Conservation (phyloP, 2,888 invertebrate species). For the Sericinus montela region DNA sequence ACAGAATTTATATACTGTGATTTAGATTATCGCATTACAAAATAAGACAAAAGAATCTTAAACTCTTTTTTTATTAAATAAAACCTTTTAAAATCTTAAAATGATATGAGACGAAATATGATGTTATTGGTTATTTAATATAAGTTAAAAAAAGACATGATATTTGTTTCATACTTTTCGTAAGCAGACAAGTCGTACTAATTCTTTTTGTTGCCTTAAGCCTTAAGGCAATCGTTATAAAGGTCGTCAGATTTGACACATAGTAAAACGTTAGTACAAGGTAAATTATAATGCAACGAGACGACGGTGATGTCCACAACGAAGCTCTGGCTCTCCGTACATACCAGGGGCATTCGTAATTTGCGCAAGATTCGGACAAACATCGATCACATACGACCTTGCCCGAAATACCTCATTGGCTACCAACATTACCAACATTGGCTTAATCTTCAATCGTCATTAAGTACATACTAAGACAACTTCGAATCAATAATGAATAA, state of each 20-base stretch:
- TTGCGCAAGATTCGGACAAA: conserved; percentile 59
- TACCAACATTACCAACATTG: conserved; percentile 23
- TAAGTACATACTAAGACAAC: neutral
- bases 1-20: too few species aligned
- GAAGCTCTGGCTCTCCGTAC: conserved; percentile 6
- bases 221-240: conserved; percentile 29
- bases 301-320: conserved; percentile 28
- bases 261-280: conserved; percentile 54
- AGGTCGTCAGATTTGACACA: conserved; percentile 52
- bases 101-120: too few species aligned
- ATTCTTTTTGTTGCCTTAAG: conserved; percentile 22
- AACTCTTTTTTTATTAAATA: too few species aligned
- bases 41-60: too few species aligned
- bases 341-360: conserved; percentile 27
- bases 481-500: too few species aligned
- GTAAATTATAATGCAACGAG: conserved; percentile 52
- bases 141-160: neutral
- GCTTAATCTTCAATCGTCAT: conserved; percentile 27
- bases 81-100: too few species aligned
- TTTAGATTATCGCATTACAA: too few species aligned
- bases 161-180: conserved; percentile 20
- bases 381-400: conserved; percentile 64
- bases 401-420: conserved; percentile 63
- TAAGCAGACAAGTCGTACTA: conserved; percentile 17
- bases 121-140: too few species aligned